phyloP scores from a whole-genome alignment of 2,113 vertebrate genomes.

The Cervus canadensis region DNA sequence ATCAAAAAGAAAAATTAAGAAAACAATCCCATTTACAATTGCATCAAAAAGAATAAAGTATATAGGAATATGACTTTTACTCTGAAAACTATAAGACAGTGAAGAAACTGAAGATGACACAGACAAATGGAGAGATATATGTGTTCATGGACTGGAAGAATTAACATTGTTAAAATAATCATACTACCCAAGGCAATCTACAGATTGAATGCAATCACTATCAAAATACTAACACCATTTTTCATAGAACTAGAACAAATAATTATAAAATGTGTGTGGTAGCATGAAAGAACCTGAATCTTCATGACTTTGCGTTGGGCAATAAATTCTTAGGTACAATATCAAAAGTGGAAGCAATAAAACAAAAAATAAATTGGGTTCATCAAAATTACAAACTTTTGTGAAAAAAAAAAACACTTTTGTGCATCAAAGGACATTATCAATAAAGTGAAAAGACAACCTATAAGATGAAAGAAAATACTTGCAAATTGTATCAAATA shows the following conservation, averaged over 20 bases:
- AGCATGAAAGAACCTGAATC: neutral
- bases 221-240: neutral
- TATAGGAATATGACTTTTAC: neutral
- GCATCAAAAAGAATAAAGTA: neutral
- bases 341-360: neutral
- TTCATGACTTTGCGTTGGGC: neutral
- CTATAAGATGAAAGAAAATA: neutral
- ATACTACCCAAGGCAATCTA: neutral
- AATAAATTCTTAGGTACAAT: neutral
- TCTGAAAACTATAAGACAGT: neutral
- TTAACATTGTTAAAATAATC: neutral
- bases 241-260: neutral
- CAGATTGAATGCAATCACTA: neutral
- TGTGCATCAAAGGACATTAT: neutral
- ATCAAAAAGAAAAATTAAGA: neutral
- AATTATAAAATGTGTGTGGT: neutral
- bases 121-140: neutral
- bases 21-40: neutral
- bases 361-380: neutral
- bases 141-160: neutral
- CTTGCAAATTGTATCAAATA: neutral
- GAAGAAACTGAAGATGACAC: neutral
- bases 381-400: neutral
- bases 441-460: neutral
- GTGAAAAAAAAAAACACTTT: neutral